phyloP scores from a whole-genome alignment of 2,113 vertebrate genomes.

The Microtus pennsylvanicus region DNA sequence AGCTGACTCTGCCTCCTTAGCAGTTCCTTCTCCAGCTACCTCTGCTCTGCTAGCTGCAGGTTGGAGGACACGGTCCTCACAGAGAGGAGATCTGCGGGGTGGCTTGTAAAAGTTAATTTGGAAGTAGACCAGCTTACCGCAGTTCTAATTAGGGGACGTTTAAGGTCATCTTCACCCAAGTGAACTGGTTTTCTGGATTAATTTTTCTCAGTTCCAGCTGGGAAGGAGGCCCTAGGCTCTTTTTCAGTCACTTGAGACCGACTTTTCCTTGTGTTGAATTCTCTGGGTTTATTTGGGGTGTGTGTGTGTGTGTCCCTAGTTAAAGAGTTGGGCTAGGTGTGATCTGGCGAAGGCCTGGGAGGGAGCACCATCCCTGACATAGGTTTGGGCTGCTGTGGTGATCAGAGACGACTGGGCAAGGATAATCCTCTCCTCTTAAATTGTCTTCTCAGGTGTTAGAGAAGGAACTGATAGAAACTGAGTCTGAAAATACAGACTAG shows the following conservation, averaged over 20 bases:
- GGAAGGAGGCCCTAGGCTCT: background rate
- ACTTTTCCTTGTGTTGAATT: background rate
- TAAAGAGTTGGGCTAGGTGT: background rate
- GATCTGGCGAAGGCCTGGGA: background rate
- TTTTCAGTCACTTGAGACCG: background rate
- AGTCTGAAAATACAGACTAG: background rate
- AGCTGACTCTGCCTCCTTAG: background rate
- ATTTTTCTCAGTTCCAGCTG: constrained; percentile 18
- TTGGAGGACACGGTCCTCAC: constrained; percentile 37
- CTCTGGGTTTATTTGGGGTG: background rate
- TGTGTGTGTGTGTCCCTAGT: background rate
- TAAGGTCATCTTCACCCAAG: constrained; percentile 47
- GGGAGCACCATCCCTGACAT: no score
- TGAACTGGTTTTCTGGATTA: constrained; percentile 63
- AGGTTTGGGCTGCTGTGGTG: background rate
- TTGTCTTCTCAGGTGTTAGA: background rate
- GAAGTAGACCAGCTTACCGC: constrained; percentile 52
- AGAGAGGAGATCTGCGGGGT: constrained; percentile 34
- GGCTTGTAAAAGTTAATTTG: constrained; percentile 66
- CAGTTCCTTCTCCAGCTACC: background rate
- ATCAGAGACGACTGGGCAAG: fast-evolving
- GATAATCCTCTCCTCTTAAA: background rate
- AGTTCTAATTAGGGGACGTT: constrained; percentile 37
- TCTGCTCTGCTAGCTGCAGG: background rate
- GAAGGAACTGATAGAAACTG: background rate